Conservation (phyloP, 2,888 invertebrate species). For the Eugnorisma glareosa region DNA sequence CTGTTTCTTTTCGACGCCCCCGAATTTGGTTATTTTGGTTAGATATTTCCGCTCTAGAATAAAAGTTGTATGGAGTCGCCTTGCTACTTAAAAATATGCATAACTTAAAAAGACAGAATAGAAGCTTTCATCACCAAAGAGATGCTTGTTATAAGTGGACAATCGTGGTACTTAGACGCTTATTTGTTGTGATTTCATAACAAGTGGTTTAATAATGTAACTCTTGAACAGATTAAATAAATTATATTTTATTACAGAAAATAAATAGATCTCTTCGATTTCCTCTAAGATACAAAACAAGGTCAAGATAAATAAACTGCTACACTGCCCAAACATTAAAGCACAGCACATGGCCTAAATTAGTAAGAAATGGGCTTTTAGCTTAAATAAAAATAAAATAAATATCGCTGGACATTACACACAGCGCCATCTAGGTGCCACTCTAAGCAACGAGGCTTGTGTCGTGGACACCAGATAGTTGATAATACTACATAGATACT, state of each 20-base stretch:
- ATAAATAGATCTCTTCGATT: slow-evolving; percentile 6
- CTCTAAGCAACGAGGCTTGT: too few relatives aligned
- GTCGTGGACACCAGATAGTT: too few relatives aligned
- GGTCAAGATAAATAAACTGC: slow-evolving; percentile 27
- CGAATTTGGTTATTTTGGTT: slow-evolving; percentile 88
- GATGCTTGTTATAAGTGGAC: too few relatives aligned
- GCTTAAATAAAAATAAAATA: too few relatives aligned
- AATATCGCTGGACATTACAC: too few relatives aligned
- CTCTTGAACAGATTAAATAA: neutral
- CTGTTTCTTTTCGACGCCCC: slow-evolving; percentile 88
- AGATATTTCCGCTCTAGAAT: slow-evolving; percentile 82
- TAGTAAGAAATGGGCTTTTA: too few relatives aligned
- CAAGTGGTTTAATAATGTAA: neutral
- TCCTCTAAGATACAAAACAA: slow-evolving; percentile 14
- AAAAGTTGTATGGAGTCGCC: slow-evolving; percentile 72
- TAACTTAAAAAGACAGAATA: neutral
- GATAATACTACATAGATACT: too few relatives aligned
- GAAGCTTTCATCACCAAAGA: neutral
- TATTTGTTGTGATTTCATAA: neutral
- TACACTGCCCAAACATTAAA: neutral
- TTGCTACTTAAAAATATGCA: slow-evolving; percentile 2
- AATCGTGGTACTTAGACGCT: neutral
- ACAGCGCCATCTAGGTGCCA: too few relatives aligned
- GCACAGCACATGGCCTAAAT: too few relatives aligned
- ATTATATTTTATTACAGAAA: slow-evolving; percentile 1